Percentiles rank a stretch among this genome's conserved stretches.
These are phyloP conservation scores for Asteroscopus sphinx DNA, from an alignment of 2,888 invertebrate genomes.

Conservation along the genomic window DNA sequence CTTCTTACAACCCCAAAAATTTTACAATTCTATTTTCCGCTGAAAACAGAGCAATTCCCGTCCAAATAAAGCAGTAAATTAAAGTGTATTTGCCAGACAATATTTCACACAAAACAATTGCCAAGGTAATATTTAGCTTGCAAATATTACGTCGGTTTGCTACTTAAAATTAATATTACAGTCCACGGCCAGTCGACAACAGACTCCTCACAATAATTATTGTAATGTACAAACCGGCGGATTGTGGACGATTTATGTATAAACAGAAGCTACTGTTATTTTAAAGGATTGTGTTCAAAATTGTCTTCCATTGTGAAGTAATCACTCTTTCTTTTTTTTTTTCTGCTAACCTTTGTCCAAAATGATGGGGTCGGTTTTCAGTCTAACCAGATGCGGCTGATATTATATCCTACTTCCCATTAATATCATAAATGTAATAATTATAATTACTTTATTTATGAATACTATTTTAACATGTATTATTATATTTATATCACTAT, in stretches of 20 bases:
- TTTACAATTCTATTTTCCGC: slow-evolving; percentile 23
- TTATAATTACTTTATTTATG: too few species aligned
- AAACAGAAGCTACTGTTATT: neutral
- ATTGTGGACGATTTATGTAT: slow-evolving; percentile 17
- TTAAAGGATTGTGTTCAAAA: too few species aligned
- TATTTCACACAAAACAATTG: slow-evolving; percentile 58
- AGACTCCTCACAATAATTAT: slow-evolving; percentile 65
- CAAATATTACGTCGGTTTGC: slow-evolving; percentile 63
- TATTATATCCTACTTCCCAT: too few species aligned
- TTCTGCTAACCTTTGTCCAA: too few species aligned
- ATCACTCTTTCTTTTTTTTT: too few species aligned
- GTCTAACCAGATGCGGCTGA: too few species aligned
- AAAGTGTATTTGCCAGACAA: slow-evolving; percentile 42
- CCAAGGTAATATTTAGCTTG: slow-evolving; percentile 62
- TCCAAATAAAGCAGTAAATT: slow-evolving; percentile 45
- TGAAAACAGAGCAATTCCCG: slow-evolving; percentile 16
- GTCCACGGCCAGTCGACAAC: slow-evolving; percentile 63
- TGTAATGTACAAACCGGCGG: slow-evolving; percentile 57
- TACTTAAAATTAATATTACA: slow-evolving; percentile 73
- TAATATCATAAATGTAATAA: too few species aligned
- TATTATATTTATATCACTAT: too few species aligned
- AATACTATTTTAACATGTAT: too few species aligned
- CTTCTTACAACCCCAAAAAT: slow-evolving; percentile 10
- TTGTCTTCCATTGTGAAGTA: too few species aligned
- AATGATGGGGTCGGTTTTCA: too few species aligned